Evolutionary conservation across 2,113 vertebrate species (phyloP).

Genomic region (Grammomys surdaster): DNA sequence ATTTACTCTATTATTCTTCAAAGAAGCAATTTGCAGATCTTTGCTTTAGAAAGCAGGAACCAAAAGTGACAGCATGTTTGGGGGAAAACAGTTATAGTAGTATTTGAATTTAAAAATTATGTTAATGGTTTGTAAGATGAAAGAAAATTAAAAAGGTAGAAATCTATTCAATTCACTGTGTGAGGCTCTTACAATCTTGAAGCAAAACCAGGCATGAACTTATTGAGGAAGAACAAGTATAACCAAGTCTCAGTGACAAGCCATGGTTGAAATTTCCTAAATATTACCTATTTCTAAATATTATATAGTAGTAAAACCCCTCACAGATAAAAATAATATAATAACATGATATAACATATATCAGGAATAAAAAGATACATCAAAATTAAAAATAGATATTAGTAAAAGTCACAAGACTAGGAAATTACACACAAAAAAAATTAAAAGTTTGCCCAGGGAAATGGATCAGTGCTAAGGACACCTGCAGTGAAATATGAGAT

Average conservation of each 20-base stretch:
- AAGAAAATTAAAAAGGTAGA: constrained; percentile 2
- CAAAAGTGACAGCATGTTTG: background rate
- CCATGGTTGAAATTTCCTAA: background rate
- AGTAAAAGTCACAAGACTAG: background rate
- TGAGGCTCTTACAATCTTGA: background rate
- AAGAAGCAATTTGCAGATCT: background rate
- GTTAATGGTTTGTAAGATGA: background rate
- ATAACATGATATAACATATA: background rate
- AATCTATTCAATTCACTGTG: background rate
- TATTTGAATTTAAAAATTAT: constrained; percentile 12
- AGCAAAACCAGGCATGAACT: background rate
- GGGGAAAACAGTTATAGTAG: background rate
- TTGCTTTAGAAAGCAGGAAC: background rate
- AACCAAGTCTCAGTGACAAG: background rate
- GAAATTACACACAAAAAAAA: background rate
- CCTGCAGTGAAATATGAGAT: background rate
- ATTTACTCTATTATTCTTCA: background rate
- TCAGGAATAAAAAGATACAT: background rate
- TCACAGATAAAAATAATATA: background rate
- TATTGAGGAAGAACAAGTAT: background rate
- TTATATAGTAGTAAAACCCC: background rate
- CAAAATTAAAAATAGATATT: background rate
- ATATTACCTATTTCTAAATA: background rate
- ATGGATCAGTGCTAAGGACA: background rate
- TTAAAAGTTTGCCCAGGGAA: too few species aligned